Evolutionary conservation across 1,140 invertebrate genomes (phyloP).

Genomic region (Luehdorfia chinensis): DNA sequence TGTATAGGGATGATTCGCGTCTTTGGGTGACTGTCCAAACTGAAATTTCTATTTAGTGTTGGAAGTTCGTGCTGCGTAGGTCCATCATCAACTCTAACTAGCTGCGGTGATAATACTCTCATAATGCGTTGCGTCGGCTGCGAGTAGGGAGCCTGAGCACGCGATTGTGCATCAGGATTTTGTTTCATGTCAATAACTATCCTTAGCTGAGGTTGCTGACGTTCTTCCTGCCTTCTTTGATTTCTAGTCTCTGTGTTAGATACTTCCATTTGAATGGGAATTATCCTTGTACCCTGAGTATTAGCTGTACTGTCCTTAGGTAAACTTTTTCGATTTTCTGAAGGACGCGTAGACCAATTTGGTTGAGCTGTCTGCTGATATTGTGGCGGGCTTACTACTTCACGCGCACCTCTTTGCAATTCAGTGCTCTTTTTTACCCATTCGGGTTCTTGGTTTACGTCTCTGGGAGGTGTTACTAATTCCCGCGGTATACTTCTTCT

Average conservation of each 20-base stretch:
- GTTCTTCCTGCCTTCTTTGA: slow-evolving; percentile 41
- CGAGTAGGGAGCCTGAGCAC: slow-evolving; percentile 43
- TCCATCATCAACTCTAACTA: slow-evolving; percentile 62
- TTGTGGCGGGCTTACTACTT: slow-evolving; percentile 61
- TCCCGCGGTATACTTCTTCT: slow-evolving; percentile 55
- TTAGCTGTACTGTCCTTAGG: slow-evolving; percentile 49
- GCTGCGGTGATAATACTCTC: slow-evolving; percentile 69
- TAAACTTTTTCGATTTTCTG: slow-evolving; percentile 68
- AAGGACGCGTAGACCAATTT: slow-evolving; percentile 64
- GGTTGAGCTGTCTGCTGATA: slow-evolving; percentile 60
- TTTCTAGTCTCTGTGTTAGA: slow-evolving; percentile 55
- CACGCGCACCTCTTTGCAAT: slow-evolving; percentile 52
- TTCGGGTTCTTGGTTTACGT: slow-evolving; percentile 60
- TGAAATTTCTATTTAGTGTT: slow-evolving; percentile 51
- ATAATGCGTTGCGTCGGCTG: slow-evolving; percentile 71
- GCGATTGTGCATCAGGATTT: slow-evolving; percentile 33
- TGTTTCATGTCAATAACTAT: slow-evolving; percentile 71
- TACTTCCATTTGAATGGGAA: slow-evolving; percentile 75
- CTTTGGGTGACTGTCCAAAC: slow-evolving; percentile 58
- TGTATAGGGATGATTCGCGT: slow-evolving; percentile 77
- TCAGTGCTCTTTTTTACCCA: slow-evolving; percentile 68
- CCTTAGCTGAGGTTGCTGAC: slow-evolving; percentile 63
- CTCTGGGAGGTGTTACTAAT: slow-evolving; percentile 55
- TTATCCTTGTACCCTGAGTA: slow-evolving; percentile 48
- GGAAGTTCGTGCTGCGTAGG: slow-evolving; percentile 54